Evolutionary conservation across 2,888 invertebrate species (phyloP), one percentile per base, ranked within the genome.

Genomic region (Sphaerophoria rueppellii): DNA sequence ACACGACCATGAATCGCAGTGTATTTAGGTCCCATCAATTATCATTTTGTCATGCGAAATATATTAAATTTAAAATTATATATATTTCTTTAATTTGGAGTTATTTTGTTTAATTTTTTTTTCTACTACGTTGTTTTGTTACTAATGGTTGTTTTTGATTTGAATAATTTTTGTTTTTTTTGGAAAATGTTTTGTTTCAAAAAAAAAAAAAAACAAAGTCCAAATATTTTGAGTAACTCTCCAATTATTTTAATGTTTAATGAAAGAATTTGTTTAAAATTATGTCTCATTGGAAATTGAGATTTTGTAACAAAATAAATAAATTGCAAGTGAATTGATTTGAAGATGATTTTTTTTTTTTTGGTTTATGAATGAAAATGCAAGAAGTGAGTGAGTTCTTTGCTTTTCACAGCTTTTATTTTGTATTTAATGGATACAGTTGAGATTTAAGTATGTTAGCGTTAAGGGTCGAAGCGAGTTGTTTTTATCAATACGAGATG

Each of bases 31-130:
- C 86, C 88, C 88, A 88, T 88, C 88, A 87, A 88, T 86, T 87
- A 82, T 86, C 85, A 87, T 87, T 88, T 87, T 83, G 87, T 86
- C 87, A 88, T 88, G 88, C 87, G 88, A 88, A 87, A 86, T 86
- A 86, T 86, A 86, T 82, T 78, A 86, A 82, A 86, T 86, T 86
- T 71, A 74, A 82, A 78, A 71, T 86, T 86, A 82, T 82, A 86
- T 72, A 82, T 86, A 77, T 81, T 82, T 80, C 76, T 82, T 78
- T 57, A 77, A 69, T 61, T 71, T 80, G 65, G 67, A 58, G 57
- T 40, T 16, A 40, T 69, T 75, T 65, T 74, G 52, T 63, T 80
- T 34, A 7, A 0, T 58, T 73, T 32, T 32, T 50, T 70, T 55
- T 46, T 72, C 40, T 80, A 69, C 43, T 24, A 71, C 79, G 75